Conservation (phyloP, 2,888 invertebrate species). For the Blomia tropicalis region DNA sequence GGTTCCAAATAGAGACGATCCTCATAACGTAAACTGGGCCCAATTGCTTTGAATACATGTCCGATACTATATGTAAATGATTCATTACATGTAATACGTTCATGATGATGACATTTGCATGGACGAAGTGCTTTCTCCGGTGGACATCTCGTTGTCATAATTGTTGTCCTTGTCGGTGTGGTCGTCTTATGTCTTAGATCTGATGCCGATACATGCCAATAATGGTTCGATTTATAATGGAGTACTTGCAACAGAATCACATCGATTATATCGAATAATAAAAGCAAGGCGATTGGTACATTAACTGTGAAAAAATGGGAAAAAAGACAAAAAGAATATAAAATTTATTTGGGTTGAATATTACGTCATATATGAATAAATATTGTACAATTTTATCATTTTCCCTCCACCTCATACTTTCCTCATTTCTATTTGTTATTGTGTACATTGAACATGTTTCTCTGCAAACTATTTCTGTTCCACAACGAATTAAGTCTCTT, state of each 20-base stretch:
- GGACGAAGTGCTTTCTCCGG: neutral
- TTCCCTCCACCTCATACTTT: too few relatives aligned
- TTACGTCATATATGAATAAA: too few relatives aligned
- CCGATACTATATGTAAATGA: constrained; percentile 10
- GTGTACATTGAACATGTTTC: too few relatives aligned
- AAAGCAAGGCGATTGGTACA: neutral
- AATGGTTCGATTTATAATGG: neutral
- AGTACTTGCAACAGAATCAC: neutral
- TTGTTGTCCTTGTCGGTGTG: too few relatives aligned
- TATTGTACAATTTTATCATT: too few relatives aligned
- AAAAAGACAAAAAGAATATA: neutral
- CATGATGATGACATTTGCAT: constrained; percentile 15
- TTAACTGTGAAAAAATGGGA: neutral
- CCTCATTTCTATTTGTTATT: too few relatives aligned
- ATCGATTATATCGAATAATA: neutral
- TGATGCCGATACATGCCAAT: neutral
- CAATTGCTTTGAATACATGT: constrained; percentile 16
- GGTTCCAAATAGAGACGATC: neutral
- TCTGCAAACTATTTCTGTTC: too few relatives aligned
- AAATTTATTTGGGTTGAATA: too few relatives aligned
- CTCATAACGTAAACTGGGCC: neutral
- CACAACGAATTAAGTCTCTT: too few relatives aligned
- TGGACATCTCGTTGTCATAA: constrained; percentile 9
- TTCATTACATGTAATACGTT: constrained; percentile 16
- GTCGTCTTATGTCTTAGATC: too few relatives aligned